phyloP scores from a whole-genome alignment of 2,113 vertebrate genomes.

The Nycticebus coucang region DNA sequence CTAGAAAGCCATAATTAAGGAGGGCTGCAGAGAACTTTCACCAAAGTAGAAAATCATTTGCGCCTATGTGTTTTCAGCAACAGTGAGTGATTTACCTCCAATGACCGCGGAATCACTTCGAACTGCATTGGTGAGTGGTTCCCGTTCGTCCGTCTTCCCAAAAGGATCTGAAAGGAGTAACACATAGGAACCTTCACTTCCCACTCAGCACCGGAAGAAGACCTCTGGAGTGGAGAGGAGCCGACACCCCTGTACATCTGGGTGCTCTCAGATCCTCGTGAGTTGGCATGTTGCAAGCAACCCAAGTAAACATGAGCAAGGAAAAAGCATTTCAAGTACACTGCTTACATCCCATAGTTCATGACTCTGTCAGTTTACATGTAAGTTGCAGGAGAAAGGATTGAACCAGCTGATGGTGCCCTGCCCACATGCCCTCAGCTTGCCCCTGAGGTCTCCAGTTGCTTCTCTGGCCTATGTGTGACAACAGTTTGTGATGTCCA shows the following conservation, averaged over 20 bases:
- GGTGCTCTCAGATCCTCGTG: background rate
- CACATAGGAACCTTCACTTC: slow-evolving; percentile 59
- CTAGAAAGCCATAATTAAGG: background rate
- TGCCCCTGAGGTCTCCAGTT: background rate
- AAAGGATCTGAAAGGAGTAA: slow-evolving; percentile 89
- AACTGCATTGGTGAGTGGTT: slow-evolving; percentile 87
- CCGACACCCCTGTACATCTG: background rate
- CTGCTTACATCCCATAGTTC: background rate
- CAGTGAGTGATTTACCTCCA: slow-evolving; percentile 84
- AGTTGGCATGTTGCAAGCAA: background rate
- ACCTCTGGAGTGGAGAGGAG: background rate
- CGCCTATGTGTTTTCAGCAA: background rate
- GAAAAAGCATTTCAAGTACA: background rate
- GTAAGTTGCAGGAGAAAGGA: rapidly evolving
- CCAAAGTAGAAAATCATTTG: background rate
- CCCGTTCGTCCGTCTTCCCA: slow-evolving; percentile 90
- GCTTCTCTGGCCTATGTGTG: background rate
- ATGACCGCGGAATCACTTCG: slow-evolving; percentile 92
- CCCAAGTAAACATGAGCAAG: background rate
- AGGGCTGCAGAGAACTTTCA: background rate
- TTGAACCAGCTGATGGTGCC: background rate
- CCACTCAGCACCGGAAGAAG: background rate
- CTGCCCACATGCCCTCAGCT: background rate
- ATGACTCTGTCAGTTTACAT: background rate
- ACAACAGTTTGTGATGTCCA: background rate